phyloP scores from a whole-genome alignment of 2,113 vertebrate species.

The Rhinolophus ferrumequinum region DNA sequence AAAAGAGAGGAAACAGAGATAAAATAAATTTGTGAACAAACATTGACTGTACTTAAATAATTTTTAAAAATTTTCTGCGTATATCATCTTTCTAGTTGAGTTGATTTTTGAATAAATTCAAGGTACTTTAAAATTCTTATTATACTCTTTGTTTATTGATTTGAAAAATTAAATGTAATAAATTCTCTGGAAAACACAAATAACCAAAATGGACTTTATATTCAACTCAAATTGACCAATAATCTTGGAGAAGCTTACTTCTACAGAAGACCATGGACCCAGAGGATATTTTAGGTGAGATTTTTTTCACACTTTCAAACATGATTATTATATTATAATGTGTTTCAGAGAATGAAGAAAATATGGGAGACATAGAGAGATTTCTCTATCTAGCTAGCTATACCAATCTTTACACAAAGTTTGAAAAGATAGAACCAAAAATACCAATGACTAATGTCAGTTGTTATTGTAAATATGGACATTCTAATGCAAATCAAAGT shows the following conservation, averaged over 20 bases:
- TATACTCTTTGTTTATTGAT: not conserved
- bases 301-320: not conserved
- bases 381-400: not conserved
- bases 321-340: not conserved
- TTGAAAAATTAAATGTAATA: not conserved
- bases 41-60: not conserved
- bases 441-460: not conserved
- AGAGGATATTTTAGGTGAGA: not conserved
- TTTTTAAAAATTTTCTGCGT: not conserved
- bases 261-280: not conserved
- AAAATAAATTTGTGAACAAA: not conserved
- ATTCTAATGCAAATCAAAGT: not conserved
- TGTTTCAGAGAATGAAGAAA: not conserved
- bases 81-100: not conserved
- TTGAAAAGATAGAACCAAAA: not conserved
- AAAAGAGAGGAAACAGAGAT: not conserved
- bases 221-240: not conserved
- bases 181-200: not conserved
- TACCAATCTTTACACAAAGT: not conserved
- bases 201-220: not conserved
- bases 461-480: not conserved
- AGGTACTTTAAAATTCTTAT: not conserved
- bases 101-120: slow-evolving; percentile 1
- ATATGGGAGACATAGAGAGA: not conserved
- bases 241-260: not conserved